A percentile compares a stretch with the other conserved stretches of the same genome.
Evolutionary conservation across 2,797 vertebrate genomes (phyloP).

Genomic region (Delichon dasypus): DNA sequence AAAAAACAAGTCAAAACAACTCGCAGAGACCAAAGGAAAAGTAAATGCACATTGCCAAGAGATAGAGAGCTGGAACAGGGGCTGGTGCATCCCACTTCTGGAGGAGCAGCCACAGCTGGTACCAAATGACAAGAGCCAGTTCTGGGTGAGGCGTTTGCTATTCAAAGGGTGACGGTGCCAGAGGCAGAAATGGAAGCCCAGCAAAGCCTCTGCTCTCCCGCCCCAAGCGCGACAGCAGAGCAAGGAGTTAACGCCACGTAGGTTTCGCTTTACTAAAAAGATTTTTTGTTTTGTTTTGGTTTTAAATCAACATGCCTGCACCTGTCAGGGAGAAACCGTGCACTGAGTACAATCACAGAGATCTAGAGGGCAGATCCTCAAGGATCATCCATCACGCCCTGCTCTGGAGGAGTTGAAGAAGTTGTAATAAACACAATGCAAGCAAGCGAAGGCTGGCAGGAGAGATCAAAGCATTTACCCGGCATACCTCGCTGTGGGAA

Average conservation of each 20-base stretch:
- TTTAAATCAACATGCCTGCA: conserved; percentile 45
- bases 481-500: conserved; percentile 46
- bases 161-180: neutral
- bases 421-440: conserved; percentile 29
- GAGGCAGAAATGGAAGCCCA: neutral
- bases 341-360: conserved; percentile 27
- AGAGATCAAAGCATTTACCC: conserved; percentile 56
- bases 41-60: neutral
- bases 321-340: conserved; percentile 59
- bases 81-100: neutral
- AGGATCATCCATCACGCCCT: conserved; percentile 36
- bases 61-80: neutral
- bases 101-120: neutral
- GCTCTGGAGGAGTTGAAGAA: conserved; percentile 26
- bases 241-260: neutral
- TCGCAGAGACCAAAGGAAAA: neutral
- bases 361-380: conserved; percentile 45
- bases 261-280: conserved; percentile 42
- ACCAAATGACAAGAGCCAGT: neutral
- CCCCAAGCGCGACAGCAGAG: neutral
- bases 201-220: neutral
- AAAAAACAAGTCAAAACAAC: neutral
- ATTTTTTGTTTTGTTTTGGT: conserved; percentile 23
- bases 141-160: neutral
- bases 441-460: conserved; percentile 41